These are phyloP conservation scores for Tipula unca DNA, from an alignment of 2,888 invertebrate species.

Conservation along the genomic window DNA sequence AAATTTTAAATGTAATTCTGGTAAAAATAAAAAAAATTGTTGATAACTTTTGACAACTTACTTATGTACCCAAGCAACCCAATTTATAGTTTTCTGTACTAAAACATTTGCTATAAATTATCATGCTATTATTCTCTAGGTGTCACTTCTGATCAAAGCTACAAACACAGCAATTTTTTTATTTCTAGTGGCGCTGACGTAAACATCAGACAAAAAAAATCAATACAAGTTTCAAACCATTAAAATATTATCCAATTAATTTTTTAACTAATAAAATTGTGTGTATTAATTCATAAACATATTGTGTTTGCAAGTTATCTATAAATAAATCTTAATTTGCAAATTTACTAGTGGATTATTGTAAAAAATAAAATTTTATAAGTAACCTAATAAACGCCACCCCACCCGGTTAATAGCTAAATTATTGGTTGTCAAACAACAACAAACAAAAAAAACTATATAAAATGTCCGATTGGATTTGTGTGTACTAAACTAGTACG, in stretches of 20 bases:
- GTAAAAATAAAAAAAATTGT: not conserved
- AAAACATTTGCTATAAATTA: not conserved
- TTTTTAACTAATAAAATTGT: not conserved
- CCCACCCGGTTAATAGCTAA: not conserved
- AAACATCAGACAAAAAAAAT: not conserved
- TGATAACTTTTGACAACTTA: conserved; percentile 10
- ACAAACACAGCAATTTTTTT: not conserved
- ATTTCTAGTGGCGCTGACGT: not conserved
- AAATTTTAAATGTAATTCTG: not conserved
- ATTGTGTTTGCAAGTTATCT: not conserved
- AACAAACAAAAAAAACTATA: not conserved
- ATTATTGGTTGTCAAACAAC: not conserved
- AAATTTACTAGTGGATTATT: not conserved
- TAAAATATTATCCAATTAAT: not conserved
- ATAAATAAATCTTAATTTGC: not conserved
- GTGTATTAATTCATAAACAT: not conserved
- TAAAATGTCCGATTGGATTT: conserved; percentile 14
- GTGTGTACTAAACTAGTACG: conserved; percentile 14
- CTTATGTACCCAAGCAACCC: not conserved
- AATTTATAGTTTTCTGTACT: not conserved
- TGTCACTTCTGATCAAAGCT: not conserved
- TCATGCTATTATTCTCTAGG: not conserved
- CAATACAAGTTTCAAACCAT: conserved; percentile 14
- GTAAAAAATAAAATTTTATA: not conserved
- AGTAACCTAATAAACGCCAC: not conserved